Percentiles rank a stretch among this genome's conserved stretches.
Conservation (phyloP, 2,888 invertebrate genomes). For the Frankliniella fusca region DNA sequence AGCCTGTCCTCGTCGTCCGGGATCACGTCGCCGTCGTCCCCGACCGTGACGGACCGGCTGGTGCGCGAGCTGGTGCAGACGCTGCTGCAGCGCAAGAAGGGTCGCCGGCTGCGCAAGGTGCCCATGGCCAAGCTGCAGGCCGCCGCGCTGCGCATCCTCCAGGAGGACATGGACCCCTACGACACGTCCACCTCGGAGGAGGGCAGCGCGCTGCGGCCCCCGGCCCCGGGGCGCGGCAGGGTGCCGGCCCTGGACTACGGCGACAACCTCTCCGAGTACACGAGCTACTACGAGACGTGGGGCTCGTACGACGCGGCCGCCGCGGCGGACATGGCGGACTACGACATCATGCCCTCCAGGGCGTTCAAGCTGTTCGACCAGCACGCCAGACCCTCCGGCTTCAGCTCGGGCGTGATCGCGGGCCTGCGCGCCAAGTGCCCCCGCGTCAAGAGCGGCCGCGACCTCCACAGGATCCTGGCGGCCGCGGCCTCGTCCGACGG, state of each 20-base stretch:
- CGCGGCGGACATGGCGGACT: slow-evolving; percentile 42
- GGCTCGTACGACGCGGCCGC: slow-evolving; percentile 34
- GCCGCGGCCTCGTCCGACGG: slow-evolving; percentile 2
- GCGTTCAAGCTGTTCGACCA: slow-evolving; percentile 56
- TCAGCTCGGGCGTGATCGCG: slow-evolving; percentile 48
- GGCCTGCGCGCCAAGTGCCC: slow-evolving; percentile 60
- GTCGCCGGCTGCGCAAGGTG: slow-evolving; percentile 52
- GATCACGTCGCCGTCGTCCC: slow-evolving; percentile 51
- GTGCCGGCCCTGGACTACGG: slow-evolving; percentile 27
- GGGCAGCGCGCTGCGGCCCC: slow-evolving; percentile 39
- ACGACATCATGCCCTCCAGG: slow-evolving; percentile 56
- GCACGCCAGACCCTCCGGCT: slow-evolving; percentile 45
- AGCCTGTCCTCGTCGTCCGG: slow-evolving; percentile 53
- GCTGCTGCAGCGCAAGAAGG: slow-evolving; percentile 54
- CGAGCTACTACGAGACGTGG: slow-evolving; percentile 38
- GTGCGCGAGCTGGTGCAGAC: slow-evolving; percentile 58
- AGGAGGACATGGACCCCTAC: slow-evolving; percentile 53
- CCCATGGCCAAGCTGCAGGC: slow-evolving; percentile 58
- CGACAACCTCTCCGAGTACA: slow-evolving; percentile 52
- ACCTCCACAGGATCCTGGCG: slow-evolving; percentile 46
- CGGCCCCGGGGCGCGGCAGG: slow-evolving; percentile 30
- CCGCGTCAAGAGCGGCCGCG: slow-evolving; percentile 58
- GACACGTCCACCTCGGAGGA: slow-evolving; percentile 49
- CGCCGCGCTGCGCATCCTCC: slow-evolving; percentile 54
- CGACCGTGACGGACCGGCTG: slow-evolving; percentile 52